Conservation (phyloP, 2,113 vertebrate genomes). For the Lipophrys pholis region DNA sequence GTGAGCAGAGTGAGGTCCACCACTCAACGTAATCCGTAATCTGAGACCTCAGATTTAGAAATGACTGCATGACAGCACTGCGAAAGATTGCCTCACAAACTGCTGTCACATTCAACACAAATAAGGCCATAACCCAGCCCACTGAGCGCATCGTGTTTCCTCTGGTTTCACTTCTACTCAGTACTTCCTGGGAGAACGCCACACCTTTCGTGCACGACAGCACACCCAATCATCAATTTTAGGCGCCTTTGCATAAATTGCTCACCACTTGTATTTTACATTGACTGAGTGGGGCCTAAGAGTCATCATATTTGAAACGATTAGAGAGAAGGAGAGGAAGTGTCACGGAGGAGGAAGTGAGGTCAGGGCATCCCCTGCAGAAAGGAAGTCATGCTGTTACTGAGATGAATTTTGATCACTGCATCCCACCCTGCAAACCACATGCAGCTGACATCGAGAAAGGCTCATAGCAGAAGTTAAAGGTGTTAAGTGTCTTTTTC, state of each 20-base stretch:
- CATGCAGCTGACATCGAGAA: no score
- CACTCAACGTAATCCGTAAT: slow-evolving; percentile 16
- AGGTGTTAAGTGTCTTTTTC: no score
- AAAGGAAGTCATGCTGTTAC: slow-evolving; percentile 36
- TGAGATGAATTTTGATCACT: slow-evolving; percentile 37
- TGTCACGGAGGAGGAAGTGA: slow-evolving; percentile 45
- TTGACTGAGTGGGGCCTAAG: not conserved
- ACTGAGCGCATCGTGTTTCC: no score
- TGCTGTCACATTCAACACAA: slow-evolving; percentile 26
- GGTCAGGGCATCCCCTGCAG: slow-evolving; percentile 23
- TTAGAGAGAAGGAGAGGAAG: slow-evolving; percentile 24
- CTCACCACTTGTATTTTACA: not conserved
- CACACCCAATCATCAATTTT: no score
- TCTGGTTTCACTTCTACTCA: no score
- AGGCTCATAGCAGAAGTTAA: no score
- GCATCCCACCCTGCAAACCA: slow-evolving; percentile 9
- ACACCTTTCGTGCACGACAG: no score
- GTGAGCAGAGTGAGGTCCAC: not conserved
- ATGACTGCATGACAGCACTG: not conserved
- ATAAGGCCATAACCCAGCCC: slow-evolving; percentile 1
- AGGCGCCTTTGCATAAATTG: not conserved
- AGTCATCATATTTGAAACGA: not conserved
- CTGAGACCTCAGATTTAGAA: slow-evolving; percentile 21
- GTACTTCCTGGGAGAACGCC: no score
- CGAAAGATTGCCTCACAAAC: slow-evolving; percentile 10